Base-by-base conservation (phyloP, 2,888 invertebrate genomes). In the Eupithecia exiguata region DNA sequence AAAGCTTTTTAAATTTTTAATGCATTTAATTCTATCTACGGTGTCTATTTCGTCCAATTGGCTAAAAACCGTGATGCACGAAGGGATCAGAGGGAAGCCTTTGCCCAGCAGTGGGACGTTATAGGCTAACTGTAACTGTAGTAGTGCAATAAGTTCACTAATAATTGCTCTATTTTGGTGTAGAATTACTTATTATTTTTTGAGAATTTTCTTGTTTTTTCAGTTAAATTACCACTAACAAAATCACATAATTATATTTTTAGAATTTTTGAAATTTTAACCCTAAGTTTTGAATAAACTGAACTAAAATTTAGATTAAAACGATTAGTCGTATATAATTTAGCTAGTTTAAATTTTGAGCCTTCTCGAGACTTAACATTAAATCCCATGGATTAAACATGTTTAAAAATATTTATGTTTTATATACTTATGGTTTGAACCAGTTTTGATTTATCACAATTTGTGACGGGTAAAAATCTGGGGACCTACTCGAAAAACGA, bases 301-400 rank as follows among this genome's bases (percentile, higher is more conserved):
- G 67, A 67, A 73, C 67, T 73, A 68, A 21, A 65, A 63, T 21
- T 70, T 53, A 61, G 30, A 49, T 35, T 70, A 58, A 58, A 63
- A 21, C 35, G 18, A 62, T 25, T 67, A 62, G 3, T 21, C 49
- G 9, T 58, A 38, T 58, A 38, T 40, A 61, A 35, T 30, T 49
- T 18, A 68, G 36, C 36, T 65, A 66, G 71, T 72, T 35, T 67
- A 70, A 69, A 58, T 67, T 75, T 76, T 77, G 77, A 77, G 76
- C 77, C 71, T 53, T 73, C 72, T 62, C 69, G 68, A 76, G 74
- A 71, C 76, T 71, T 71, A 72, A 53, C 70, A 10, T 66, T 61
- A 18, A 68, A 74, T n/a, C 53, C 62, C 38, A 53, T 38, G n/a
- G 30, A 66, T 35, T 16, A 40, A 35, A 21, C 36, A 14, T 65